Evolutionary conservation across 2,113 vertebrate species (phyloP).

Genomic region (Ariopsis seemanni): DNA sequence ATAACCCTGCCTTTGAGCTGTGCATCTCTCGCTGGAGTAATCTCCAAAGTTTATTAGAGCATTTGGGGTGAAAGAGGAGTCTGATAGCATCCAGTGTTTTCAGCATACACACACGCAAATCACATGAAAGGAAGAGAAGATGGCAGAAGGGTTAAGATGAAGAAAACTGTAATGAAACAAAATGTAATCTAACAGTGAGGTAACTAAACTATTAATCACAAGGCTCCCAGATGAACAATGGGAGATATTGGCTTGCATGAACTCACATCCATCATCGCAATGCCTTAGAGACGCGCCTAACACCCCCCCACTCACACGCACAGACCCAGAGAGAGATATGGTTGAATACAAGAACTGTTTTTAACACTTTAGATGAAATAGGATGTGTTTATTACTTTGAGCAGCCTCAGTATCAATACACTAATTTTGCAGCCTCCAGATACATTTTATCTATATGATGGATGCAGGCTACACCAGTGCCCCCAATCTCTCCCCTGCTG

Average conservation of each 20-base stretch:
- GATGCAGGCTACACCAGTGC: neutral
- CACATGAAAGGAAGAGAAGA: slow-evolving; percentile 46
- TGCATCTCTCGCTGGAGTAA: neutral
- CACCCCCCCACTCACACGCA: neutral
- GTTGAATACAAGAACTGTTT: slow-evolving; percentile 7
- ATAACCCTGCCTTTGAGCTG: slow-evolving; percentile 7
- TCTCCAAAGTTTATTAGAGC: neutral
- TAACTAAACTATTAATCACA: slow-evolving; percentile 78
- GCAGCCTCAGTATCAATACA: too few relatives aligned
- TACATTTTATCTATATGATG: slow-evolving; percentile 14
- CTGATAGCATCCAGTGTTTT: neutral
- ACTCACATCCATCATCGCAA: slow-evolving; percentile 70
- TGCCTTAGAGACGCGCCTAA: slow-evolving; percentile 6
- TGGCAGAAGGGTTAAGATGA: slow-evolving; percentile 62
- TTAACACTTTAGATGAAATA: neutral
- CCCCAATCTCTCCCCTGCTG: neutral
- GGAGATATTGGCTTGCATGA: slow-evolving; percentile 65
- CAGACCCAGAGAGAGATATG: neutral
- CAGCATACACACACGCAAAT: neutral
- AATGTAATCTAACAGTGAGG: slow-evolving; percentile 74
- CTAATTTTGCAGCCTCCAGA: neutral
- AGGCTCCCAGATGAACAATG: slow-evolving; percentile 70
- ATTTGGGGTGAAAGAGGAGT: neutral
- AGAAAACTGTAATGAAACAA: slow-evolving; percentile 68
- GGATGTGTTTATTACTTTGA: slow-evolving; percentile 3